Conservation (phyloP, 2,797 vertebrate species). For the Otolemur crassicaudatus region DNA sequence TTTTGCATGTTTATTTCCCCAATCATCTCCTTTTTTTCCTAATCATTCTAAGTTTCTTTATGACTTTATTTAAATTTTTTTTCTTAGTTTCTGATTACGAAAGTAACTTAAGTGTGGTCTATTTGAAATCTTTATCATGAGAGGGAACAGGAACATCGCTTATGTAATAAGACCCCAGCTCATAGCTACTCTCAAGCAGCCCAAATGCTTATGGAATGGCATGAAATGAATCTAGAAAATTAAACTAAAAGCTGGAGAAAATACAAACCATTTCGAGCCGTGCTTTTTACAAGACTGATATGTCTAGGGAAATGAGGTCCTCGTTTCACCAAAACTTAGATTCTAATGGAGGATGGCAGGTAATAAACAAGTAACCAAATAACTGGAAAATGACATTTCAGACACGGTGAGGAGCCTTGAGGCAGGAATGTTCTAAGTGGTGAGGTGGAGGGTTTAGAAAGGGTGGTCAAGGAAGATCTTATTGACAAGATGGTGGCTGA, state of each 20-base stretch:
- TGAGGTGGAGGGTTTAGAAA: background rate
- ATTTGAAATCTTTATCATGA: slow-evolving; percentile 21
- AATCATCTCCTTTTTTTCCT: slow-evolving; percentile 17
- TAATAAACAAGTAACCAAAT: background rate
- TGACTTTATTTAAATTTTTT: slow-evolving; percentile 54
- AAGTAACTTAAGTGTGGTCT: background rate
- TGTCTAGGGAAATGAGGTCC: background rate
- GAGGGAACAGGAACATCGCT: slow-evolving; percentile 8
- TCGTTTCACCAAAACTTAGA: background rate
- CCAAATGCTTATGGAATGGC: background rate
- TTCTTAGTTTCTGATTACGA: slow-evolving; percentile 43
- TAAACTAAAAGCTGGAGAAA: slow-evolving; percentile 20
- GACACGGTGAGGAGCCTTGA: background rate
- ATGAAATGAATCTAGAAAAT: slow-evolving; percentile 18
- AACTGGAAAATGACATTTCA: background rate
- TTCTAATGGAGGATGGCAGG: background rate
- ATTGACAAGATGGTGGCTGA: background rate
- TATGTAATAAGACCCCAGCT: background rate
- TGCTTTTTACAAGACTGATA: background rate
- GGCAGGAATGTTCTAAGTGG: no score
- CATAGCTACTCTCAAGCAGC: background rate
- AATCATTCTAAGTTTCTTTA: slow-evolving; percentile 53
- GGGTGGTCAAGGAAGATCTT: background rate
- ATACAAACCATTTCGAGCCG: background rate
- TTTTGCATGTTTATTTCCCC: slow-evolving; percentile 68